Conservation (phyloP, 35 echinoderm and acorn worm genomes). For the Hemicentrotus pulcherrimus region DNA sequence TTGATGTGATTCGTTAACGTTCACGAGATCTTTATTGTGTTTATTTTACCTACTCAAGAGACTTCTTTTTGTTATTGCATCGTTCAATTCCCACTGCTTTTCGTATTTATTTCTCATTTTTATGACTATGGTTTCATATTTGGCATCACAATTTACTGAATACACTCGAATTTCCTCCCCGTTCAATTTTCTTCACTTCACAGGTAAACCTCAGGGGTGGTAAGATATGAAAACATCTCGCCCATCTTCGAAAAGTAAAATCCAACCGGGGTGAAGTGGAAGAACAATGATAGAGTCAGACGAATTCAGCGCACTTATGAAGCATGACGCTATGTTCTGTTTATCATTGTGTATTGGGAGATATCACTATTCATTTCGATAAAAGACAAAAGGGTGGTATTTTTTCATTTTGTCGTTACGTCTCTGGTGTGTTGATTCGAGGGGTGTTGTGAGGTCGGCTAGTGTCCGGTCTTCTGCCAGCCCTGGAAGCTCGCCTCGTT, state of each 20-base stretch:
- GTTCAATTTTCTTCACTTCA: not conserved
- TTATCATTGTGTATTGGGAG: not conserved
- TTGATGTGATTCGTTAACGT: no score
- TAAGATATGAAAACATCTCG: not conserved
- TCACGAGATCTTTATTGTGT: no score
- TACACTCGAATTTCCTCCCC: not conserved
- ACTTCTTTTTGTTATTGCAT: not conserved
- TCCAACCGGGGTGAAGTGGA: not conserved
- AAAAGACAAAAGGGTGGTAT: not conserved
- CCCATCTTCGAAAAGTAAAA: not conserved
- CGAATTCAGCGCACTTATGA: not conserved
- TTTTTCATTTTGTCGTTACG: not conserved
- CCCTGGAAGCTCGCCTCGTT: not conserved
- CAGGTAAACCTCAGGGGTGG: not conserved
- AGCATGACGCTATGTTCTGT: not conserved
- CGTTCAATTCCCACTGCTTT: not conserved
- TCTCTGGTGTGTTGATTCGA: not conserved
- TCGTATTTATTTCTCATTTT: not conserved
- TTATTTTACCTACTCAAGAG: no score
- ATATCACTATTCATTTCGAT: constrained; percentile 4
- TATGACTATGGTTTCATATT: not conserved
- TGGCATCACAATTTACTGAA: not conserved
- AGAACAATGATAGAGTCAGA: not conserved
- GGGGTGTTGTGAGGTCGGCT: not conserved
- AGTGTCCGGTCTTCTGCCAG: not conserved